Conservation (phyloP, 1,140 invertebrate genomes). For the Bombus confusus region DNA sequence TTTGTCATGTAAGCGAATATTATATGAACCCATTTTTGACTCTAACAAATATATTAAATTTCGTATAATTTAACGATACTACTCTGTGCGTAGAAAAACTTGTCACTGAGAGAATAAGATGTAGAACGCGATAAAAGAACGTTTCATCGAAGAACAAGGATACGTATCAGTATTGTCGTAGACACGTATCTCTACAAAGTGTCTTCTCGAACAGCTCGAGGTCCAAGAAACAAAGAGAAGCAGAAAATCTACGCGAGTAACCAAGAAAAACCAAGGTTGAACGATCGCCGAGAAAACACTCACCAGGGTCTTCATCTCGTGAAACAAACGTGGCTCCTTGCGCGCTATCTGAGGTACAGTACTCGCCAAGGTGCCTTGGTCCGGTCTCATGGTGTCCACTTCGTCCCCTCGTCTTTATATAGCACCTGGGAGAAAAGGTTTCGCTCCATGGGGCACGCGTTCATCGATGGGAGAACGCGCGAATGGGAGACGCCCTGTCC, state of each 20-base stretch:
- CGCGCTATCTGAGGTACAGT: slow-evolving; percentile 69
- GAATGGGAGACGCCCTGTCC: slow-evolving; percentile 51
- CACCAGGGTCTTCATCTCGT: slow-evolving; percentile 67
- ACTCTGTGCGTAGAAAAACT: too few species aligned
- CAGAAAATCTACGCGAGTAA: not conserved
- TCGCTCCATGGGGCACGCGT: slow-evolving; percentile 32
- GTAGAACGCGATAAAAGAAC: too few species aligned
- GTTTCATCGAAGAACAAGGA: too few species aligned
- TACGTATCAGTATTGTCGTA: too few species aligned
- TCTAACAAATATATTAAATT: too few species aligned
- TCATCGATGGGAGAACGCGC: slow-evolving; percentile 28
- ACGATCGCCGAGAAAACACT: slow-evolving; percentile 44
- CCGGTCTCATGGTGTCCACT: slow-evolving; percentile 54
- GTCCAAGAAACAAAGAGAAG: not conserved
- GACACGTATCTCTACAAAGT: too few species aligned
- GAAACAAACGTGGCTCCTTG: slow-evolving; percentile 56
- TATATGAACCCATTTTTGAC: too few species aligned
- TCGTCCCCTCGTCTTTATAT: slow-evolving; percentile 63
- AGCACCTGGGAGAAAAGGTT: slow-evolving; percentile 53
- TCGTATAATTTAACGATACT: too few species aligned
- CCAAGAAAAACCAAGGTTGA: not conserved
- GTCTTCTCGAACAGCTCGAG: not conserved
- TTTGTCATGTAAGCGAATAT: too few species aligned
- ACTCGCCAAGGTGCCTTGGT: slow-evolving; percentile 70
- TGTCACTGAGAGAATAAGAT: too few species aligned